Base-by-base conservation (phyloP, 2,888 invertebrate genomes). In the Watsonalla binaria region DNA sequence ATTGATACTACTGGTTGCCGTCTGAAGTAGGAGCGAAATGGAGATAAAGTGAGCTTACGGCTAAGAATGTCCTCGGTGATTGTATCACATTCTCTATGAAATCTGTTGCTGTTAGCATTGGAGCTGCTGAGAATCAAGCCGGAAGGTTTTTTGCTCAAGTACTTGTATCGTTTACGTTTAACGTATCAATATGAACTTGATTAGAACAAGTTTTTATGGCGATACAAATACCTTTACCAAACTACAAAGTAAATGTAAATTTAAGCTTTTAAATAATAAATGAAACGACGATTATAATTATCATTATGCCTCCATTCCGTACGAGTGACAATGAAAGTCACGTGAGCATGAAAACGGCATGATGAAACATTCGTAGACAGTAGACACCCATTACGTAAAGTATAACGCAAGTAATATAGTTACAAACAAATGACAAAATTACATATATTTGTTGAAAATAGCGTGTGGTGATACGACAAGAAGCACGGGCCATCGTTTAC, bases 401-500 rank as follows among this genome's bases (percentile, higher is more conserved):
- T 49, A 37, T 39, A 39, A 49, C 37, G 49, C 15, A 61, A 58
- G 65, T 66, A 62, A 68, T 57, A 60, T 58, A 55, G 57, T 65
- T 69, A 71, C 66, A 77, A 70, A 71, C 66, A 77, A 70, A 76
- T 81, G 79, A 63, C 75, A 76, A 82, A 74, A 76, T 60, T 58
- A 59, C 71, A 67, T 66, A 67, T 77, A 72, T 82, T 85, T 74
- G 82, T 84, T 78, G 81, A 84, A 85, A 86, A 80, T 86, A 70
- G 82, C 84, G 80, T 82, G 83, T 77, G 66, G 63, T 62, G 54
- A 61, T 61, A 79, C 70, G 80, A 82, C 81, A 80, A 79, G 74
- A 72, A 64, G 66, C 62, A 58, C 56, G 59, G 61, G 61, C 56
- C 65, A 53, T 63, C 24, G 24, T 24, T 24, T 24, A 24, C 24